These are phyloP conservation scores for Protaetia brevitarsis DNA, from an alignment of 1,140 invertebrate genomes.

Conservation along the genomic window DNA sequence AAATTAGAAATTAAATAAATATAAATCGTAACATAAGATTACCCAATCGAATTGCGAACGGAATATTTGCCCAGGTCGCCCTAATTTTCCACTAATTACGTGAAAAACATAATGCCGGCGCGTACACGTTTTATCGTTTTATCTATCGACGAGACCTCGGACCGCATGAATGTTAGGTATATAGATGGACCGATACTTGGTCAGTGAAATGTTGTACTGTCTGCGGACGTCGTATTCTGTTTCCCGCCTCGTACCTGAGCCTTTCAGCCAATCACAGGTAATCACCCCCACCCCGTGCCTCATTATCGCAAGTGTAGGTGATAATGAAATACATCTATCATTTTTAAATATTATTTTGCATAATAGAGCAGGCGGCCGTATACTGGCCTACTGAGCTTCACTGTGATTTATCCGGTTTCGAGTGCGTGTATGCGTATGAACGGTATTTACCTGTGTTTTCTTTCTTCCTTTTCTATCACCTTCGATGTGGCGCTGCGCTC, in stretches of 20 bases:
- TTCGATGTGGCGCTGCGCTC: neutral
- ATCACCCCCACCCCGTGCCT: constrained; percentile 24
- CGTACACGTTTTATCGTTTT: constrained; percentile 2
- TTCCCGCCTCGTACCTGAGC: constrained; percentile 31
- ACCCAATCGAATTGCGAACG: neutral
- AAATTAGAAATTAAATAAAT: too few species aligned
- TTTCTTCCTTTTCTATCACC: neutral
- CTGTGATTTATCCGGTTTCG: constrained; percentile 6
- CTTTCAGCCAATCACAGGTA: constrained; percentile 28
- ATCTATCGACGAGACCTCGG: constrained; percentile 9
- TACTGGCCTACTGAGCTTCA: constrained; percentile 10
- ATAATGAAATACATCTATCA: constrained; percentile 27
- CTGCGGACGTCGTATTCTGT: constrained; percentile 27
- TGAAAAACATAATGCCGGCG: neutral
- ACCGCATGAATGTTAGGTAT: constrained; percentile 24
- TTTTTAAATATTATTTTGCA: constrained; percentile 18
- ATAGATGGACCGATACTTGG: constrained; percentile 34
- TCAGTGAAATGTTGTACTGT: constrained; percentile 31
- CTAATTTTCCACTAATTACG: neutral
- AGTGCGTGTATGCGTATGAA: neutral
- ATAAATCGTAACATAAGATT: too few species aligned
- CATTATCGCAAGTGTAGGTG: constrained; percentile 26
- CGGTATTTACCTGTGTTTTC: neutral
- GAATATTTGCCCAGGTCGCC: neutral
- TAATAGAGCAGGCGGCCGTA: constrained; percentile 1